Evolutionary conservation across 2,888 invertebrate genomes (phyloP), one percentile per base, ranked within the genome.

Genomic region (Philopedon plagiatum): DNA sequence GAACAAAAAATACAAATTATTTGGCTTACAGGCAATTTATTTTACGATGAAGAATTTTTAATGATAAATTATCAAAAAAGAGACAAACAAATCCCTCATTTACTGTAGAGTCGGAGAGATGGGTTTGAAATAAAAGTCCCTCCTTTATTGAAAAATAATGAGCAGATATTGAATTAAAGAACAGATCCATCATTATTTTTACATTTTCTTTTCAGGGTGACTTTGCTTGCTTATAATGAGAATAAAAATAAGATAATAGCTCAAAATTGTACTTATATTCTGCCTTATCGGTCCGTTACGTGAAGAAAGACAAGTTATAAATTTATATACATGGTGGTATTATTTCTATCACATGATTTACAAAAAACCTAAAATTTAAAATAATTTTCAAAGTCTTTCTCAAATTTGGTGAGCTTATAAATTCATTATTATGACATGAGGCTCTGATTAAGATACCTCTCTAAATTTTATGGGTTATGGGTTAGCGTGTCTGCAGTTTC

Each of bases 71-170:
- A 26, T 26, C 13, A 26, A 49, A 49, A 13, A 49, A 49, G 13
- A 26, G 26, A 9, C 19, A 46, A 46, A 13, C 49, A 26, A 7
- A 49, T 5, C 26, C 26, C 49, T 19, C 18, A 26, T 49, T 49
- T 49, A 41, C 15, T 41, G 15, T 49, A 26, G 5, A 49, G 26
- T 8, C 19, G 9, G 5, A 23, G 5, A 23, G 49, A 13, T 23
- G 13, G 49, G n/a, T 49, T 49, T 26, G 5, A n/a, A 49, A 49
- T 26, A n/a, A 49, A 26, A 26, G n/a, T 49, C 46, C n/a, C 21
- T 49, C 46, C n/a, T 46, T 49, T 13, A 49, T 49, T 49, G n/a
- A 49, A 23, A 49, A 49, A 26, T 49, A 49, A 49, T 49, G 49
- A 49, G 49, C n/a, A 49, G 49, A 26, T 49, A 49, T 26, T 23